Evolutionary conservation across 35 echinoderm and acorn worm species (phyloP), one percentile per base, ranked within the genome.

Genomic region (Ptychodera flava): DNA sequence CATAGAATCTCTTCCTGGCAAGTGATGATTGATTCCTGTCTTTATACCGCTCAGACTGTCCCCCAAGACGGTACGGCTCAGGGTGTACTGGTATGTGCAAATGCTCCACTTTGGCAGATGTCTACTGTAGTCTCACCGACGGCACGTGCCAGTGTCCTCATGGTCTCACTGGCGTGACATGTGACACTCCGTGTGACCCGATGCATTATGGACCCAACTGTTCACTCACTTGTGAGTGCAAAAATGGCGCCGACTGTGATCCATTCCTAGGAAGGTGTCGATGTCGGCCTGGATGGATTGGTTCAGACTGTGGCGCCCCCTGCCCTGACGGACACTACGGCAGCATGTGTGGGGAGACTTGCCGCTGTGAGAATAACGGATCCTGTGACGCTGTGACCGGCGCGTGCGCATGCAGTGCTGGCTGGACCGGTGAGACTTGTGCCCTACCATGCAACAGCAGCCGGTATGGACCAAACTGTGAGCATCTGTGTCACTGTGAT

Each of bases 221-320:
- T 86, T 84, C 88, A 32, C 45, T 80, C 6, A 80, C 86, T 0
- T 98, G 95, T 86, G 81, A 94, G 78, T 98, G 95, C 86, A 77
- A 89, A 36, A 91, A 98, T 33, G 92, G 92, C 35, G 95, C 86
- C 0, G 29, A 34, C 0, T 97, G 95, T 38, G 36, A 87, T 80
- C 86, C 64, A 16, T 82, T 89, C 10, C 87, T 91, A 86, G 95
- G 95, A 0, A 85, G 78, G 16, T 95, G 93, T 86, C 31, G 82
- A 34, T 92, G 90, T 85, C 34, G 81, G 35, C 75, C 84, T 16
- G 88, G 88, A 36, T 95, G 87, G 90, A 34, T 31, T 28, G 95
- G 92, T 31, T 33, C 37, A 33, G 12, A 77, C 27, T 93, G 91
- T 81, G 22, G 45, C 22, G 6, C 22, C 6, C 45, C 45, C 45